phyloP scores from a whole-genome alignment of 2,888 invertebrate genomes.

The Pollenia griseotomentosa region DNA sequence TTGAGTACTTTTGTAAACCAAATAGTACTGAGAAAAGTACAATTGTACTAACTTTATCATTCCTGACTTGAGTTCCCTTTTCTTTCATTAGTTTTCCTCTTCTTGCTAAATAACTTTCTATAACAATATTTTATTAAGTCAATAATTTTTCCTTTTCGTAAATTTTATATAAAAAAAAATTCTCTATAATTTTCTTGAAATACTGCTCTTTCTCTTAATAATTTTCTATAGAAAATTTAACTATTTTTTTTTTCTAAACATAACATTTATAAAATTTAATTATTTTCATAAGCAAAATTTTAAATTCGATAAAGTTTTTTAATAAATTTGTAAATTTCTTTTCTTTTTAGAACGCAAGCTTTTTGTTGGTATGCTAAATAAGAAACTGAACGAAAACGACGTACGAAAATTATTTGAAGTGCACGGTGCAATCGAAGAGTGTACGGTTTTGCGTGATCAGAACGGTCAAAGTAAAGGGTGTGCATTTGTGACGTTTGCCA shows the following conservation, averaged over 20 bases:
- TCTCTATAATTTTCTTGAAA: too few species aligned
- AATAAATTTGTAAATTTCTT: slow-evolving; percentile 5
- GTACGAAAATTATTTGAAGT: slow-evolving; percentile 96
- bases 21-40: too few species aligned
- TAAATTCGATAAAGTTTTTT: background rate
- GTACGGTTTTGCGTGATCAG: slow-evolving; percentile 97
- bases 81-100: too few species aligned
- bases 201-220: too few species aligned
- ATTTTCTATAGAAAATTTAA: too few species aligned
- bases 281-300: background rate
- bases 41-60: too few species aligned
- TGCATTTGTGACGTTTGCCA: slow-evolving; percentile 99
- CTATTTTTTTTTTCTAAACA: background rate
- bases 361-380: slow-evolving; percentile 99
- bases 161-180: too few species aligned
- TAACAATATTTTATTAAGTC: too few species aligned
- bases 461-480: slow-evolving; percentile 99
- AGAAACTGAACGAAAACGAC: slow-evolving; percentile 97
- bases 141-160: too few species aligned
- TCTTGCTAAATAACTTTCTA: too few species aligned
- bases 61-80: too few species aligned
- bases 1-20: too few species aligned
- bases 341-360: slow-evolving; percentile 94
- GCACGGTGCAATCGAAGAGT: slow-evolving; percentile 98
- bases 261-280: background rate